These are phyloP conservation scores for Sebastes trivittatus DNA, from an alignment of 2,797 vertebrate species.

Conservation along the genomic window DNA sequence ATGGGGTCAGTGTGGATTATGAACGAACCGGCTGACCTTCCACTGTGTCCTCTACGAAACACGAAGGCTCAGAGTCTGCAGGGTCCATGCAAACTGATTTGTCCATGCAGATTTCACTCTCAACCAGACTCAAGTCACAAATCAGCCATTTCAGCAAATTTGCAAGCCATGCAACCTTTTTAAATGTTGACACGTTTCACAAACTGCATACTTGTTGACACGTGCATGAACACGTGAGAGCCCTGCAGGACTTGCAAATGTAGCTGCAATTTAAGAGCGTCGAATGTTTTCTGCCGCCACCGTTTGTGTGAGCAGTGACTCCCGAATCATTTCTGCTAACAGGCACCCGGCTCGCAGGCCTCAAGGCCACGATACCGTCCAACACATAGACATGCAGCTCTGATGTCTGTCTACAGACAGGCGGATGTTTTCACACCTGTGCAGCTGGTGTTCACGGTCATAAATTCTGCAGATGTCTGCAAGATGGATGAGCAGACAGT, in stretches of 20 bases:
- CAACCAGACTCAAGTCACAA: neutral
- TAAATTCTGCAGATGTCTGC: neutral
- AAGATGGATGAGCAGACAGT: too few species aligned
- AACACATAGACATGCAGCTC: neutral
- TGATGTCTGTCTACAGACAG: neutral
- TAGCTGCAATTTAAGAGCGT: neutral
- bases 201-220: neutral
- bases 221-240: neutral
- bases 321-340: neutral
- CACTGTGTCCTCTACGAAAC: neutral
- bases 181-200: neutral
- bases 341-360: too few species aligned
- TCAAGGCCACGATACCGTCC: neutral
- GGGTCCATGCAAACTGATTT: neutral
- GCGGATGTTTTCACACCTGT: neutral
- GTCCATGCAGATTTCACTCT: neutral
- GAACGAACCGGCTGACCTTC: constrained; percentile 11
- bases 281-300: too few species aligned
- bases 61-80: neutral
- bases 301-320: neutral
- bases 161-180: neutral
- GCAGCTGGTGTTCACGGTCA: neutral
- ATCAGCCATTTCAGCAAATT: neutral
- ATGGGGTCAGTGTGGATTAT: constrained; percentile 21
- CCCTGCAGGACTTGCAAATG: neutral